Conservation (phyloP, 2,113 vertebrate species). For the Melanotaenia duboulayi region DNA sequence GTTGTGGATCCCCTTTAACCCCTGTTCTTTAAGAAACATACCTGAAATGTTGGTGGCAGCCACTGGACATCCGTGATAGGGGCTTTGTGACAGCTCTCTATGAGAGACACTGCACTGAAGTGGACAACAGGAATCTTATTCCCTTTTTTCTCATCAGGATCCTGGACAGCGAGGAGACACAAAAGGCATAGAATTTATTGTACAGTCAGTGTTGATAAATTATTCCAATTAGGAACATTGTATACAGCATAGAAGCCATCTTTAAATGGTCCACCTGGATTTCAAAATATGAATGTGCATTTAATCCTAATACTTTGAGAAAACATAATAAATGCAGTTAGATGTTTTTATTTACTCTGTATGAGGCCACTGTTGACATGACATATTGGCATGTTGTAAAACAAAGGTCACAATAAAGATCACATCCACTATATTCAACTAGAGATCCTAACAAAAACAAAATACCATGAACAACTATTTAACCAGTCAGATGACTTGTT, state of each 20-base stretch:
- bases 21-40: conserved; percentile 46
- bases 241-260: background rate
- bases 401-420: too few relatives aligned
- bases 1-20: too few relatives aligned
- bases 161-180: conserved; percentile 65
- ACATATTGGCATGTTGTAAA: too few relatives aligned
- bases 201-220: conserved; percentile 35
- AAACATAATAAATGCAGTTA: background rate
- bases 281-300: background rate
- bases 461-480: background rate
- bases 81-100: conserved; percentile 84
- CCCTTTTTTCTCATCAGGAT: conserved; percentile 55
- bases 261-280: background rate
- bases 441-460: background rate
- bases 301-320: background rate
- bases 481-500: background rate
- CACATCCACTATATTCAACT: too few relatives aligned
- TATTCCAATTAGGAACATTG: conserved; percentile 7
- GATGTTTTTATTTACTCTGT: background rate
- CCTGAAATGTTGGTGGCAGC: conserved; percentile 87
- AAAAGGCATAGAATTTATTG: conserved; percentile 35
- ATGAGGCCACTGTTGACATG: background rate
- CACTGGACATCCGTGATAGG: conserved; percentile 90
- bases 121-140: conserved; percentile 77
- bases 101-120: conserved; percentile 84